Evolutionary conservation across 2,797 vertebrate genomes (phyloP).

Genomic region (Oophaga sylvatica): DNA sequence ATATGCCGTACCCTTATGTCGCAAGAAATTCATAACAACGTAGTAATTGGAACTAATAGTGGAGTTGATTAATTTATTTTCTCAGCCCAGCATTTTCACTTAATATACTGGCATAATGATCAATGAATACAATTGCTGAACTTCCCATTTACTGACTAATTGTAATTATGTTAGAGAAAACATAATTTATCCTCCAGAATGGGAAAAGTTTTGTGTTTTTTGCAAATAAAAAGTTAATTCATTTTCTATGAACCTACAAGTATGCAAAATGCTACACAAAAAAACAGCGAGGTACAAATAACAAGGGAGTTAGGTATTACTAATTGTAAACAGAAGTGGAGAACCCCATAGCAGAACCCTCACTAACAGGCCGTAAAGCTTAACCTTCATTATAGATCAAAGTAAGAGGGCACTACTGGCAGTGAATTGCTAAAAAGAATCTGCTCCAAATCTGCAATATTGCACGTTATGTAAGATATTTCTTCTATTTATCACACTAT

Average conservation of each 20-base stretch:
- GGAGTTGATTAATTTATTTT: constrained; percentile 21
- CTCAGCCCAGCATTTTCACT: background rate
- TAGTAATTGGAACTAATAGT: constrained; percentile 6
- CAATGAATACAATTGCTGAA: constrained; percentile 1
- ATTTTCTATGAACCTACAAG: background rate
- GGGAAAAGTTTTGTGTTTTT: constrained; percentile 1
- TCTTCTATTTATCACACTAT: too few relatives aligned
- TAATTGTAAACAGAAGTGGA: too few relatives aligned
- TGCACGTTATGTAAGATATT: too few relatives aligned
- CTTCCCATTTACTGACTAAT: constrained; percentile 1
- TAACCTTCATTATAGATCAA: too few relatives aligned
- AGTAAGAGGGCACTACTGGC: too few relatives aligned
- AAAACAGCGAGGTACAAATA: background rate
- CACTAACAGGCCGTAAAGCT: too few relatives aligned
- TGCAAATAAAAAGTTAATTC: background rate
- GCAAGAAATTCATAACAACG: constrained; percentile 7
- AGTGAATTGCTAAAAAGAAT: too few relatives aligned
- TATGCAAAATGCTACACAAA: background rate
- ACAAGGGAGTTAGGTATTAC: too few relatives aligned
- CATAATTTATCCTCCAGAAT: constrained; percentile 1
- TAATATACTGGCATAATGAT: constrained; percentile 9
- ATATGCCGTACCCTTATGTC: background rate
- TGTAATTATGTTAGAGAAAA: background rate
- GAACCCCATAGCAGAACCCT: too few relatives aligned
- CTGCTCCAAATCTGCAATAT: too few relatives aligned